A percentile compares a stretch with the other conserved stretches of the same genome.
phyloP scores from a whole-genome alignment of 2,113 vertebrate species.

The Galemys pyrenaicus region DNA sequence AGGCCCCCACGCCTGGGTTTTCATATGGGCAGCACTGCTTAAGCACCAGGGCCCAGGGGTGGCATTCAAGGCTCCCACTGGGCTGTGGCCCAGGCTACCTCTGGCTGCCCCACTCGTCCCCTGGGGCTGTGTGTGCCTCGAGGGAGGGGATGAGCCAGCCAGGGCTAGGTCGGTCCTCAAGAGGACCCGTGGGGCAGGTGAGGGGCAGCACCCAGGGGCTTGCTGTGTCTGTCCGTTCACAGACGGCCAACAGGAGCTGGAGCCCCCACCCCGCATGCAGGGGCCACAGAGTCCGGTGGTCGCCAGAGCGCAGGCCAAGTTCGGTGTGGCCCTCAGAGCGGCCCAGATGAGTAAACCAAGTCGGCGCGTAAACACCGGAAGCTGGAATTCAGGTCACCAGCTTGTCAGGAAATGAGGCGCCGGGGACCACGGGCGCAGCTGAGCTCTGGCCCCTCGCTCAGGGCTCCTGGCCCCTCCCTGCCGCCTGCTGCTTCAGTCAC shows the following conservation, averaged over 20 bases:
- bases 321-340: not conserved
- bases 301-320: too few species aligned
- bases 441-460: too few species aligned
- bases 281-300: too few species aligned
- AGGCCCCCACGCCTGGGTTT: too few species aligned
- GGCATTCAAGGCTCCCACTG: not conserved
- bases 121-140: fast-evolving
- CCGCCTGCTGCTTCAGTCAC: too few species aligned
- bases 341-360: too few species aligned
- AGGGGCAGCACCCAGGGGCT: not conserved
- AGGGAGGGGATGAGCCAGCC: not conserved
- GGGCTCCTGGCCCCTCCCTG: too few species aligned
- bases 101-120: not conserved
- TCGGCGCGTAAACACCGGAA: too few species aligned
- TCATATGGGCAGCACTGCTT: not conserved
- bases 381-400: too few species aligned
- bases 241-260: not conserved
- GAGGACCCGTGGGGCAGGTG: too few species aligned
- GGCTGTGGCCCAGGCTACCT: not conserved
- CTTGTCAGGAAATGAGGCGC: too few species aligned
- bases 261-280: not conserved
- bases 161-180: not conserved
- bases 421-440: too few species aligned
- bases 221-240: not conserved
- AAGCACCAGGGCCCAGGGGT: not conserved